A percentile compares a stretch with the other conserved stretches of the same genome.
phyloP scores from a whole-genome alignment of 2,113 vertebrate genomes.

The Vimba vimba region DNA sequence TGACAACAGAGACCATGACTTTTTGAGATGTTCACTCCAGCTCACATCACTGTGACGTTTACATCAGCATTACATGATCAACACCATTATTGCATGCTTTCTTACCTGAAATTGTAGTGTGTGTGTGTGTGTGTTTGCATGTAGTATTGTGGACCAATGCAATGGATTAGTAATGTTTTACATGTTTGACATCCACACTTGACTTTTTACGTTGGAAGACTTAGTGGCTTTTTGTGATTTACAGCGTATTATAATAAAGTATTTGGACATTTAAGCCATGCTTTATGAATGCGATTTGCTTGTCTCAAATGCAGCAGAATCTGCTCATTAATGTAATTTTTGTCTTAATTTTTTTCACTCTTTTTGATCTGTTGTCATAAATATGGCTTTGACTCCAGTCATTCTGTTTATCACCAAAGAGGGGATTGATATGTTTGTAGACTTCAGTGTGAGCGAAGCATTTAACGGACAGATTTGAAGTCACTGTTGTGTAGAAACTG shows the following conservation, averaged over 20 bases:
- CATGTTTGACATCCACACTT: neutral
- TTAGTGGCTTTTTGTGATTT: neutral
- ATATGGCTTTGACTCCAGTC: neutral
- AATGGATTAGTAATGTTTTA: neutral
- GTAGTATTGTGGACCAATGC: neutral
- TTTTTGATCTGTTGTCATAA: neutral
- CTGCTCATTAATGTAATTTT: no score
- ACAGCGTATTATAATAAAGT: neutral
- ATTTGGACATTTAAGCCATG: neutral
- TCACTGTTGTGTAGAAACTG: neutral
- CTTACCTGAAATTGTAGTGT: neutral
- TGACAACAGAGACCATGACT: conserved; percentile 18
- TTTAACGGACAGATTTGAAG: neutral
- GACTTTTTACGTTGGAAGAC: neutral
- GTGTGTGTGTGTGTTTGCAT: neutral
- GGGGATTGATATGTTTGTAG: neutral
- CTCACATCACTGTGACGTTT: conserved; percentile 20
- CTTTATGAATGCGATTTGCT: no score
- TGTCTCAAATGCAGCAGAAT: no score
- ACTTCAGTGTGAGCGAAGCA: neutral
- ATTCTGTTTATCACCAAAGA: neutral
- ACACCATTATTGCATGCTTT: conserved; percentile 1
- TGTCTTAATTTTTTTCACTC: neutral
- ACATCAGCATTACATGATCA: conserved; percentile 1
- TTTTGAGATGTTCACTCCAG: neutral